Percentiles rank a stretch among this genome's conserved stretches.
Conservation (phyloP, 2,888 invertebrate species). For the Dryocosmus kuriphilus region DNA sequence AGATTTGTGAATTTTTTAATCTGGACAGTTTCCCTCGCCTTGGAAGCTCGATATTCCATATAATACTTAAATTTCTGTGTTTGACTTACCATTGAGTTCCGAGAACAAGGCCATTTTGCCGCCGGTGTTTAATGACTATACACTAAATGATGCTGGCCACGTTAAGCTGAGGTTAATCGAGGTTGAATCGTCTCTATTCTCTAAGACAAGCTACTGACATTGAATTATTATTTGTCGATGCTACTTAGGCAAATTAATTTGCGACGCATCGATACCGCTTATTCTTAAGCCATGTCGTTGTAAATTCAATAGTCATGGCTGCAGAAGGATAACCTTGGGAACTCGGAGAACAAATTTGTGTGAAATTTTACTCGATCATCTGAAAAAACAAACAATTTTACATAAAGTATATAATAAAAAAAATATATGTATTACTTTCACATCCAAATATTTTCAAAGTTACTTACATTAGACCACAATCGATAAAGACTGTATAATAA, state of each 20-base stretch:
- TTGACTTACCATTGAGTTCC: slow-evolving; percentile 32
- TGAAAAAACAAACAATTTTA: background rate
- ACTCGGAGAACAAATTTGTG: background rate
- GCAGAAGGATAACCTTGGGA: too few species aligned
- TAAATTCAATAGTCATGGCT: slow-evolving; percentile 16
- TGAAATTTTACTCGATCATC: background rate
- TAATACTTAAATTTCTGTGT: background rate
- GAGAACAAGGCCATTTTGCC: slow-evolving; percentile 37
- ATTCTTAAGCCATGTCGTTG: background rate
- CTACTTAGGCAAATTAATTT: background rate
- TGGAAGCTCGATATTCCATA: slow-evolving; percentile 9
- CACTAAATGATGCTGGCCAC: background rate
- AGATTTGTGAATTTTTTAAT: background rate
- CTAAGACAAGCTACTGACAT: background rate
- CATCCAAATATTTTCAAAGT: too few species aligned
- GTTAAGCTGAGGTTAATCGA: background rate
- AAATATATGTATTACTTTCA: too few species aligned
- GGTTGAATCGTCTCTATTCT: background rate
- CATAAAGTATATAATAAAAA: too few species aligned
- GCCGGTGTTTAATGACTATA: background rate
- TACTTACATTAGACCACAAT: too few species aligned
- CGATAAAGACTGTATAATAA: too few species aligned
- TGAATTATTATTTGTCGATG: background rate
- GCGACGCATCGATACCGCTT: background rate
- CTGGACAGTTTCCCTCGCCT: background rate